Conservation (phyloP, 2,888 invertebrate species). For the Anorthoa munda region DNA sequence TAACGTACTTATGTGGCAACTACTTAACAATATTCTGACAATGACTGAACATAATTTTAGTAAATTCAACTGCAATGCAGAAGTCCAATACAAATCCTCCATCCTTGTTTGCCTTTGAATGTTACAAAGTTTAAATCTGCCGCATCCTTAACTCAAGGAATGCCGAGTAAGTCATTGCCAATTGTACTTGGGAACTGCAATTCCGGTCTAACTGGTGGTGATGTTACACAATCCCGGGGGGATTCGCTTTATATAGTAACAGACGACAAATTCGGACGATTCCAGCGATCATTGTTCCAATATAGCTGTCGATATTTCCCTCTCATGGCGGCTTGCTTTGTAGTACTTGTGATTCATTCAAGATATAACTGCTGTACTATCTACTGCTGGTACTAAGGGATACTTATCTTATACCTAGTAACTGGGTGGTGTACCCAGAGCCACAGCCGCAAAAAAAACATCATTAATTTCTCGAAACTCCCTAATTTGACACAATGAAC, state of each 20-base stretch:
- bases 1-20: background rate
- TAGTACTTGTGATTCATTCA: background rate
- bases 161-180: conserved; percentile 37
- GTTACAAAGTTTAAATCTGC: conserved; percentile 45
- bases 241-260: conserved; percentile 22
- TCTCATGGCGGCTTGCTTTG: conserved; percentile 23
- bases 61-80: conserved; percentile 5
- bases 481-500: background rate
- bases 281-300: conserved; percentile 39
- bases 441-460: too few species aligned
- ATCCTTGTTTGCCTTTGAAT: background rate
- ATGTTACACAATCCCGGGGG: conserved; percentile 18
- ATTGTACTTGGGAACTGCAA: conserved; percentile 49
- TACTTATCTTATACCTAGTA: too few species aligned
- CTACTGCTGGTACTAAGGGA: too few species aligned
- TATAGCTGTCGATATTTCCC: conserved; percentile 27
- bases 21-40: background rate
- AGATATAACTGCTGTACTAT: background rate
- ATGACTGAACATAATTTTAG: background rate
- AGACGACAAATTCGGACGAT: conserved; percentile 27
- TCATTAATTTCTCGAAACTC: background rate
- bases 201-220: conserved; percentile 37
- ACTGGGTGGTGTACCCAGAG: too few species aligned
- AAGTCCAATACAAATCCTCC: background rate
- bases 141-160: conserved; percentile 30